These are phyloP conservation scores for Atethmia centrago DNA, from an alignment of 2,888 invertebrate genomes.

Conservation along the genomic window DNA sequence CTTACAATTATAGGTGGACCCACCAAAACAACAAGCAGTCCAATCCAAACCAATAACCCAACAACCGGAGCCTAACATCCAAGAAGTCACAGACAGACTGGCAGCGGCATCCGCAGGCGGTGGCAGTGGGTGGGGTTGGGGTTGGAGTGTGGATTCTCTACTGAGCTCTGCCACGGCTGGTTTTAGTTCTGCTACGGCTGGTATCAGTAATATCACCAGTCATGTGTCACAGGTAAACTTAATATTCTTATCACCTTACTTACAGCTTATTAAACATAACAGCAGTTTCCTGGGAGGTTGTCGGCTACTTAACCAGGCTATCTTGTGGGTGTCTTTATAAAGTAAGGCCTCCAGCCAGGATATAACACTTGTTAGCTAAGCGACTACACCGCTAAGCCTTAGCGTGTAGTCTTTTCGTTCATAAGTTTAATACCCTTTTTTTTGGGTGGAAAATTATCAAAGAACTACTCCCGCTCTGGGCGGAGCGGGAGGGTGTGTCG, in stretches of 20 bases:
- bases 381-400: too few species aligned
- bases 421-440: too few species aligned
- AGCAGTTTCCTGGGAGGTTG: neutral
- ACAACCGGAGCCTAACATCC: slow-evolving; percentile 71
- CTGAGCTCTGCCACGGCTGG: slow-evolving; percentile 94
- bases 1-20: slow-evolving; percentile 59
- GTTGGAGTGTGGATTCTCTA: slow-evolving; percentile 93
- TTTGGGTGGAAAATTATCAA: too few species aligned
- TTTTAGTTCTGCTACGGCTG: slow-evolving; percentile 93
- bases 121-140: slow-evolving; percentile 92
- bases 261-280: neutral
- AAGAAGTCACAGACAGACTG: slow-evolving; percentile 78
- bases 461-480: too few species aligned
- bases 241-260: neutral
- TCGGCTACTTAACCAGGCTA: neutral
- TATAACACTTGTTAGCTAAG: too few species aligned
- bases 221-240: slow-evolving; percentile 92
- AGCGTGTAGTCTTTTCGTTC: too few species aligned
- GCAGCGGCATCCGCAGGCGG: slow-evolving; percentile 68
- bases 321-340: neutral
- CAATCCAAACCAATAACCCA: slow-evolving; percentile 38
- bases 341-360: too few species aligned
- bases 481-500: too few species aligned
- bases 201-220: slow-evolving; percentile 94
- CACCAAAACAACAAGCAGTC: slow-evolving; percentile 33